Evolutionary conservation across 1,140 invertebrate genomes (phyloP).

Genomic region (Maniola jurtina): DNA sequence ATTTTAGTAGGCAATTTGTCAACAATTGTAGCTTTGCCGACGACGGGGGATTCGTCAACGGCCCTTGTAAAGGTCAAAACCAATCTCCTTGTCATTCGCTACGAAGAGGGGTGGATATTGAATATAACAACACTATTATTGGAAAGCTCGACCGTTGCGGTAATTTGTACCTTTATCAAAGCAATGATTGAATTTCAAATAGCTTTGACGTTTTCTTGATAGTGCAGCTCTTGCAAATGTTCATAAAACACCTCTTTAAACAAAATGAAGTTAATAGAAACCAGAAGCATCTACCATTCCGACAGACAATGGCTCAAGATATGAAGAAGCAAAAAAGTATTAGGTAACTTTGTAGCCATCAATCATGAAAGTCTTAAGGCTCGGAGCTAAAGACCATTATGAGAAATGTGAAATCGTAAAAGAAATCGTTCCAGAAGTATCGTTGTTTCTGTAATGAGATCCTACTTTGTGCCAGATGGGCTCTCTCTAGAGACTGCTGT

Average conservation of each 20-base stretch:
- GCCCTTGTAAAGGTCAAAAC: slow-evolving; percentile 40
- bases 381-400: slow-evolving; percentile 5
- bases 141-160: background rate
- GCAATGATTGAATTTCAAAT: background rate
- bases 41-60: slow-evolving; percentile 31
- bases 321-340: no score
- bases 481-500: background rate
- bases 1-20: slow-evolving; percentile 46
- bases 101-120: slow-evolving; percentile 16
- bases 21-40: slow-evolving; percentile 37
- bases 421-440: slow-evolving; percentile 7
- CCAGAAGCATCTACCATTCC: no score
- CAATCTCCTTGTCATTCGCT: slow-evolving; percentile 44
- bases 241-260: no score
- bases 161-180: background rate
- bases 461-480: slow-evolving; percentile 13
- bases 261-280: no score
- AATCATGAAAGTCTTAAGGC: no score
- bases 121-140: background rate
- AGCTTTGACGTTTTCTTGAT: background rate
- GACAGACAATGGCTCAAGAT: no score
- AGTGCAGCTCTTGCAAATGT: no score
- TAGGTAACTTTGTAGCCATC: no score
- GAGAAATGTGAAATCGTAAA: slow-evolving; percentile 9
- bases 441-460: slow-evolving; percentile 9